These are phyloP conservation scores for Teleogryllus oceanicus DNA, from an alignment of 2,888 invertebrate genomes.

Conservation along the genomic window DNA sequence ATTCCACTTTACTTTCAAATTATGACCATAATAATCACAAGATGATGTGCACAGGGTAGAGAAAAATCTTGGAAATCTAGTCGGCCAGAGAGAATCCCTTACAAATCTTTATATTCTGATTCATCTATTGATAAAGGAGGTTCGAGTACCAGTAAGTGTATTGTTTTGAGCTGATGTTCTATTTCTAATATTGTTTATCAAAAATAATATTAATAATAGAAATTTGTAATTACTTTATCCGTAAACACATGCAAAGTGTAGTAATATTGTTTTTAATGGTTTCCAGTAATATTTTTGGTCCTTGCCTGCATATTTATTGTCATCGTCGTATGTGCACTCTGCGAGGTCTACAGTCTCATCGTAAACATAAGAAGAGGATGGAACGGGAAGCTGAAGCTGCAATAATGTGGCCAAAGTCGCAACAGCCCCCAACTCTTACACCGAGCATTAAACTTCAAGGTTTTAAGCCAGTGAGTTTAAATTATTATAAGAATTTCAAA, in stretches of 20 bases:
- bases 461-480: constrained; percentile 52
- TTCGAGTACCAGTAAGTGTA: constrained; percentile 51
- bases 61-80: constrained; percentile 83
- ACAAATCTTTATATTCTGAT: constrained; percentile 70
- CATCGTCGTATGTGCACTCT: constrained; percentile 63
- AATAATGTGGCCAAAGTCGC: constrained; percentile 69
- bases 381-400: constrained; percentile 71
- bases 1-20: too few species aligned
- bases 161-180: not conserved
- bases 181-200: constrained; percentile 20
- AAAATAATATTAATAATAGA: not conserved
- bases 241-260: too few species aligned
- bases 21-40: too few species aligned
- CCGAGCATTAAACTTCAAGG: constrained; percentile 33
- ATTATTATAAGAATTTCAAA: too few species aligned
- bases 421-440: constrained; percentile 52
- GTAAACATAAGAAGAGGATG: constrained; percentile 66
- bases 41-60: constrained; percentile 55
- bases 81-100: constrained; percentile 71
- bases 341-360: constrained; percentile 73
- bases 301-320: constrained; percentile 71
- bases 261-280: constrained; percentile 19
- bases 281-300: constrained; percentile 71
- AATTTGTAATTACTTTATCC: too few species aligned
- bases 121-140: constrained; percentile 75